Percentiles rank a stretch among this genome's conserved stretches.
These are phyloP conservation scores for Carcharodon carcharias DNA, from an alignment of 2,797 vertebrate genomes.

Conservation along the genomic window DNA sequence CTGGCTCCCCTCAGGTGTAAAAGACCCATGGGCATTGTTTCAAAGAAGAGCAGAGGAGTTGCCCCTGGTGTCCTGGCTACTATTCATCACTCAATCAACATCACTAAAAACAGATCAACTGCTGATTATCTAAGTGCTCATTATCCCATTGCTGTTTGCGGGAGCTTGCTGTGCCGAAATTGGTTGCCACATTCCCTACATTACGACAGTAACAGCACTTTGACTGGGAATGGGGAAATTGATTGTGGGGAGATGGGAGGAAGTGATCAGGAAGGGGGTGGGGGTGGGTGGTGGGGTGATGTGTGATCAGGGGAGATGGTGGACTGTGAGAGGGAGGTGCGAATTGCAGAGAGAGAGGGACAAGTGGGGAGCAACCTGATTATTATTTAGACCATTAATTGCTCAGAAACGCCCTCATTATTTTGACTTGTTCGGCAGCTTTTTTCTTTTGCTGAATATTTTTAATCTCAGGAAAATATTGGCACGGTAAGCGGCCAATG, in stretches of 20 bases:
- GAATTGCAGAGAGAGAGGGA: too few relatives aligned
- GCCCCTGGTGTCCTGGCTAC: neutral
- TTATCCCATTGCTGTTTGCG: neutral
- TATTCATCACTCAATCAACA: neutral
- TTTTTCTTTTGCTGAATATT: neutral
- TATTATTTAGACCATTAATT: neutral
- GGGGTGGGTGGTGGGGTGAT: too few relatives aligned
- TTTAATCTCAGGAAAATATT: neutral
- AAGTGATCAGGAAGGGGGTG: neutral
- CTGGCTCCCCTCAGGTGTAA: neutral
- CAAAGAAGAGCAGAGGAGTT: neutral
- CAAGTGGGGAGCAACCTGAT: neutral
- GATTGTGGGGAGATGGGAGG: neutral
- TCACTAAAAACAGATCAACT: neutral
- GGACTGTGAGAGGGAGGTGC: neutral
- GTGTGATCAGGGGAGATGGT: neutral
- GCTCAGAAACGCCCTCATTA: neutral
- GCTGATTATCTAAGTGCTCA: neutral
- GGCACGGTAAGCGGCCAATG: too few relatives aligned
- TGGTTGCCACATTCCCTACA: neutral
- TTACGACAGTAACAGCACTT: neutral
- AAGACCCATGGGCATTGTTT: neutral
- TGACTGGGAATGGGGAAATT: neutral
- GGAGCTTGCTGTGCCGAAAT: neutral
- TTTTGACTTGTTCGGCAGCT: neutral